A percentile compares a stretch with the other conserved stretches of the same genome.
phyloP scores from a whole-genome alignment of 92 coral and sea anemone genomes.

The Palythoa grandis region DNA sequence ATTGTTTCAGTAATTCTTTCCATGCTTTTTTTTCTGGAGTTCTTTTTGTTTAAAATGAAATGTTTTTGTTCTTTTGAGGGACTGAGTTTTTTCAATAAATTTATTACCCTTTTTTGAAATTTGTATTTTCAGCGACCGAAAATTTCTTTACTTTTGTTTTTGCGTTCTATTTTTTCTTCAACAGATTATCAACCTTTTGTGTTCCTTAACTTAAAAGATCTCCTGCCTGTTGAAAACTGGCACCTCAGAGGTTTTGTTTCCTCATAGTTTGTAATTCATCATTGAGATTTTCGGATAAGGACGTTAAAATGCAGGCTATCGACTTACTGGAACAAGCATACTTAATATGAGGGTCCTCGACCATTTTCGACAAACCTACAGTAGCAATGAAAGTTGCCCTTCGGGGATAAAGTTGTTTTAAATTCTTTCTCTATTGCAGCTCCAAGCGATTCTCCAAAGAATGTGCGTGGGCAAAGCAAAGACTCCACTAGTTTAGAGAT shows the following conservation, averaged over 20 bases:
- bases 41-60: neutral
- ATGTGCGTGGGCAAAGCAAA: slow-evolving; percentile 68
- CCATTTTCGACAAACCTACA: too few relatives aligned
- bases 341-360: too few relatives aligned
- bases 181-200: neutral
- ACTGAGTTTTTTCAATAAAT: too few relatives aligned
- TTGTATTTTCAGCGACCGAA: neutral
- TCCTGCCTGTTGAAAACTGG: neutral
- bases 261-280: neutral
- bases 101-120: neutral
- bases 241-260: neutral
- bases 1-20: neutral
- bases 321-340: too few relatives aligned
- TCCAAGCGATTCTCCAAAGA: slow-evolving; percentile 85
- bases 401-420: neutral
- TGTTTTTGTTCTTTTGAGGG: too few relatives aligned
- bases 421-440: slow-evolving; percentile 43
- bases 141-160: neutral
- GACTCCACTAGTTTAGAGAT: slow-evolving; percentile 77
- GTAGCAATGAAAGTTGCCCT: neutral
- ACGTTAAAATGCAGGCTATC: neutral
- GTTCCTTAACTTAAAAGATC: neutral
- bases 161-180: neutral
- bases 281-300: neutral
- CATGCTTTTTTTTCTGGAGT: neutral